These are phyloP conservation scores for Caenorhabditis sp. DNA, from an alignment of 2,888 invertebrate species.

Conservation along the genomic window DNA sequence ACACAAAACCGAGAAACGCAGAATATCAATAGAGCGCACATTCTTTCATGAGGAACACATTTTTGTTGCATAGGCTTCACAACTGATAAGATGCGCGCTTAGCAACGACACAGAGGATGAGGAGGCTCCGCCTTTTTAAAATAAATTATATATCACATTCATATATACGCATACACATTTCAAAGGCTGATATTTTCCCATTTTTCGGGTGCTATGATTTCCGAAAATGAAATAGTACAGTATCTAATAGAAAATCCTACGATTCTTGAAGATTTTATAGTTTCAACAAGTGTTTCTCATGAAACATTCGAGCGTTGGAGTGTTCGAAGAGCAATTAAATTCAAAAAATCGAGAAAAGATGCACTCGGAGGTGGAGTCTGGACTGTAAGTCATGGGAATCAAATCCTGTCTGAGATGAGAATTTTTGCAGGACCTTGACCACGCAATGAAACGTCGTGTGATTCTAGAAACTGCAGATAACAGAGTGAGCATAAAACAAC, in stretches of 20 bases:
- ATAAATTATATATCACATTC: slow-evolving; percentile 1
- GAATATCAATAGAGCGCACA: background rate
- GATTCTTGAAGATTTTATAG: slow-evolving; percentile 53
- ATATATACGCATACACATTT: background rate
- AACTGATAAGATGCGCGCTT: slow-evolving; percentile 1
- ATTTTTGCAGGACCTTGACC: slow-evolving; percentile 35
- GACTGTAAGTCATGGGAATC: slow-evolving; percentile 25
- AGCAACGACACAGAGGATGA: slow-evolving; percentile 1
- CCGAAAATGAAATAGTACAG: slow-evolving; percentile 36
- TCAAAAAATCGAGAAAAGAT: slow-evolving; percentile 10
- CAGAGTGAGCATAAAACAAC: slow-evolving; percentile 18
- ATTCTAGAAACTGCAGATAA: slow-evolving; percentile 47
- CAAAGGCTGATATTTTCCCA: no score
- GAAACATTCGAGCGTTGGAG: slow-evolving; percentile 63
- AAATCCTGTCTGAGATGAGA: no score
- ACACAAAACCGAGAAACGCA: background rate
- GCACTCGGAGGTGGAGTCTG: slow-evolving; percentile 11
- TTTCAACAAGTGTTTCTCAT: slow-evolving; percentile 42
- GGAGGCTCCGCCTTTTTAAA: background rate
- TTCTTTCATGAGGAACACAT: background rate
- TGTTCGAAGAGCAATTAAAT: slow-evolving; percentile 16
- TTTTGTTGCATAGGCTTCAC: background rate
- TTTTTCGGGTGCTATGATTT: background rate
- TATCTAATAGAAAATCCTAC: slow-evolving; percentile 53
- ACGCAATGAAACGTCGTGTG: slow-evolving; percentile 40